Conservation (phyloP, 30 jellyfish, hydroid and myxozoan genomes). For the Cassiopea andromeda region DNA sequence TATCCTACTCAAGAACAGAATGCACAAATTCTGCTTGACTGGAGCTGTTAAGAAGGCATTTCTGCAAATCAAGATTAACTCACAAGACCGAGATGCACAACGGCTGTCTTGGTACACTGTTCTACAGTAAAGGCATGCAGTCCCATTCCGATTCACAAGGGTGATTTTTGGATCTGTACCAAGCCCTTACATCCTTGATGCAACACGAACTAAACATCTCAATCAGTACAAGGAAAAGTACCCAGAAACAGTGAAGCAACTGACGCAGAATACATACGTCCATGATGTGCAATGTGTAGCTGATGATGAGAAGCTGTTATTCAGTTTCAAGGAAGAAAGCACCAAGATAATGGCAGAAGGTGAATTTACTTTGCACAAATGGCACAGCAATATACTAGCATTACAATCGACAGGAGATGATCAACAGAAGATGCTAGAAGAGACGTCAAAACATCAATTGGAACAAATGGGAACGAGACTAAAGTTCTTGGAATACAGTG, state of each 20-base stretch:
- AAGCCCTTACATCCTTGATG: constrained; percentile 76
- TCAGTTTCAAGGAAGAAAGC: constrained; percentile 24
- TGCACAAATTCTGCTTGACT: constrained; percentile 63
- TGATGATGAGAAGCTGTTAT: not conserved
- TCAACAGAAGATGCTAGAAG: constrained; percentile 1
- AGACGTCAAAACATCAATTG: constrained; percentile 27
- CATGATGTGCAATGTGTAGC: constrained; percentile 37
- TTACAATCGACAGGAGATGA: not conserved
- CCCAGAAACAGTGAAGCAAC: constrained; percentile 12
- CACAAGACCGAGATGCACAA: constrained; percentile 79
- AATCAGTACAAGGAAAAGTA: constrained; percentile 30
- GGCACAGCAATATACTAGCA: constrained; percentile 32
- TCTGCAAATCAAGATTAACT: constrained; percentile 61
- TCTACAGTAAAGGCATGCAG: constrained; percentile 42
- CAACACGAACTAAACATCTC: constrained; percentile 54
- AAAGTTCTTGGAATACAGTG: constrained; percentile 31
- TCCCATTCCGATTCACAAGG: constrained; percentile 74
- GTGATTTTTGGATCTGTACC: constrained; percentile 66
- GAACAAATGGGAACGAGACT: constrained; percentile 18
- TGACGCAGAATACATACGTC: constrained; percentile 8
- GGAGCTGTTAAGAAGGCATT: constrained; percentile 86
- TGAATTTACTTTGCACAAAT: constrained; percentile 36
- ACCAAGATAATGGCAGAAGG: constrained; percentile 36
- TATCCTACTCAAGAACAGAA: constrained; percentile 72
- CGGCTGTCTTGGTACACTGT: constrained; percentile 70